Evolutionary conservation across 2,888 invertebrate species (phyloP), one percentile per base, ranked within the genome.

Genomic region (Drosophila affinis): DNA sequence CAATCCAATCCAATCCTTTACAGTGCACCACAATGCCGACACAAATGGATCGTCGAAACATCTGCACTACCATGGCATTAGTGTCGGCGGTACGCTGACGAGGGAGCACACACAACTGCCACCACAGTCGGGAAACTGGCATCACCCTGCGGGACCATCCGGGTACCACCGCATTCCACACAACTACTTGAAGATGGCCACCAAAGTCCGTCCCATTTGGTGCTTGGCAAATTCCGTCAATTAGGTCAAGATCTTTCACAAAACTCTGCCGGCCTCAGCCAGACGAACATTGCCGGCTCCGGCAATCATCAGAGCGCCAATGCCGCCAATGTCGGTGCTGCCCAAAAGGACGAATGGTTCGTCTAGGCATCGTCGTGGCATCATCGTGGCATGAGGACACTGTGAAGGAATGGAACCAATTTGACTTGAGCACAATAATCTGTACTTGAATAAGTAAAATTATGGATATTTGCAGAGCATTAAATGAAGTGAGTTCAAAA

Each of bases 291-390:
- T 60, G 86, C 90, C 72, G 79, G 83, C 54, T 76, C 79, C 49
- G 78, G 81, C 72, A 86, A 78, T 73, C 89, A 89, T 77, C 73
- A 77, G 72, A 88, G 94, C 72, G 88, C 82, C 77, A 84, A 86
- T 56, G 83, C 87, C 70, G 80, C 86, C 48, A 90, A 82, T 61
- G 75, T 17, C 18, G 69, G 83, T 59, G 83, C 95, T 94, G 95
- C 94, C 93, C 95, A 97, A 94, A 97, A 97, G 93, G 97, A 97
- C 94, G 97, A 97, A 94, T 97, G 97, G 97, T 97, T 96, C 94
- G 97, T 97, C 94, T 95, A 90, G 77, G 69, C 21, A 21, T 21
- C 21, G 67, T 46, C 14, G 17, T 14, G 34, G 34, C 34, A 34
- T 5, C 32, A 32, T 12, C n/a, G 45, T 3, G n/a, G 34, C 21